A percentile compares a stretch with the other conserved stretches of the same genome.
Evolutionary conservation across 2,113 vertebrate species (phyloP).

Genomic region (Eolophus roseicapilla): DNA sequence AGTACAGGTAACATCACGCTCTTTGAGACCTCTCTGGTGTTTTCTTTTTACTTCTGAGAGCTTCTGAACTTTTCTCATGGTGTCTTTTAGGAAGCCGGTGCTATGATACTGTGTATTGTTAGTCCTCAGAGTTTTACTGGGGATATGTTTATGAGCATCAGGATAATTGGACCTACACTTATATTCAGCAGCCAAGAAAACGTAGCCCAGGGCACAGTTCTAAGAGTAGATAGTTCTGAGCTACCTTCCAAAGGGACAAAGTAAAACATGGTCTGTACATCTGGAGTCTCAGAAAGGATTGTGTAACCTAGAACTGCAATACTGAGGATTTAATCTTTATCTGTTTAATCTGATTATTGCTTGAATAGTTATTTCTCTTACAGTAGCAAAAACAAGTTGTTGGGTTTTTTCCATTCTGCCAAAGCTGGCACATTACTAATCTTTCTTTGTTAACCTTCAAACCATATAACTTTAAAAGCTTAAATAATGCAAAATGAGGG

Average conservation of each 20-base stretch:
- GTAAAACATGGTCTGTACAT: background rate
- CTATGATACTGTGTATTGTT: background rate
- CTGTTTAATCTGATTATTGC: background rate
- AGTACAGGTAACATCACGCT: background rate
- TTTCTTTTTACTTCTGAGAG: background rate
- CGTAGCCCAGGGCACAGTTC: background rate
- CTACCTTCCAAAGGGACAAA: background rate
- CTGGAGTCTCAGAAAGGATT: background rate
- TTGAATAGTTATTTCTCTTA: background rate
- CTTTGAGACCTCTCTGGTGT: background rate
- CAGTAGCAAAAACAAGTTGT: background rate
- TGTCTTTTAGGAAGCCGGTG: background rate
- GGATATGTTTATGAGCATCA: background rate
- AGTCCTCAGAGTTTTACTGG: background rate
- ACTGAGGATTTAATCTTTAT: background rate
- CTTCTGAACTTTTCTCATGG: background rate
- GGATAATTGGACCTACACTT: background rate
- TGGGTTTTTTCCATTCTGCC: background rate
- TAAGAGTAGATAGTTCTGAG: background rate
- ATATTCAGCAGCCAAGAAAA: background rate
- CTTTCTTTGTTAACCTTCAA: background rate
- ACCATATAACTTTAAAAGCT: background rate
- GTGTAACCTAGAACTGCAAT: background rate
- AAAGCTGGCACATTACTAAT: background rate
- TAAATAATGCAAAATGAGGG: background rate